Evolutionary conservation across 2,888 invertebrate genomes (phyloP).

Genomic region (Hemistola chrysoprasaria): DNA sequence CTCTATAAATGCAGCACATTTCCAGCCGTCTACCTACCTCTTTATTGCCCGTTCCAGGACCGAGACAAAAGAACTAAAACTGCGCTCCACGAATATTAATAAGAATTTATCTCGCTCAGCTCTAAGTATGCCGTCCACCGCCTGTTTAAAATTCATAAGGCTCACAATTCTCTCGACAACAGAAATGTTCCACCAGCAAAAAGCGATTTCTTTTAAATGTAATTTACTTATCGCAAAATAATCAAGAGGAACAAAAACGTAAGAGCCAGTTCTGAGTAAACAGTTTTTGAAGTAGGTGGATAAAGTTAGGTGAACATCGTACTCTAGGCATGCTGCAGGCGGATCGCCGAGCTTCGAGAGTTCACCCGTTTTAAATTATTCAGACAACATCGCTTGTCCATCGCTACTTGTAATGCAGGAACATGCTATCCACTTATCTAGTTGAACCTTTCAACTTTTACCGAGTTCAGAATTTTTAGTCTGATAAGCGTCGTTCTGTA

Average conservation of each 20-base stretch:
- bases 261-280: slow-evolving; percentile 46
- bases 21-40: slow-evolving; percentile 70
- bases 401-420: slow-evolving; percentile 39
- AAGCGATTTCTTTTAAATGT: slow-evolving; percentile 47
- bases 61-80: slow-evolving; percentile 72
- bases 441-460: slow-evolving; percentile 34
- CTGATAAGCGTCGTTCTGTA: too few relatives aligned
- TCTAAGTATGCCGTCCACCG: slow-evolving; percentile 40
- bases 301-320: slow-evolving; percentile 48
- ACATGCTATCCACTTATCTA: slow-evolving; percentile 43
- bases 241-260: slow-evolving; percentile 51
- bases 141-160: slow-evolving; percentile 43
- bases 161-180: slow-evolving; percentile 33
- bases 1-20: slow-evolving; percentile 76
- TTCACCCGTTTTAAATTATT: slow-evolving; percentile 12
- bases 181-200: slow-evolving; percentile 19
- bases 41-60: slow-evolving; percentile 66
- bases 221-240: slow-evolving; percentile 54
- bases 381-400: slow-evolving; percentile 15
- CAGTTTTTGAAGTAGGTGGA: slow-evolving; percentile 46
- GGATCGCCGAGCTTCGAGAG: slow-evolving; percentile 20
- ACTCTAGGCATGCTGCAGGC: slow-evolving; percentile 8
- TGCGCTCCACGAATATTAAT: slow-evolving; percentile 66
- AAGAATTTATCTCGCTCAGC: slow-evolving; percentile 59
- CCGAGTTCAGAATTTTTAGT: slow-evolving; percentile 11